phyloP scores from a whole-genome alignment of 2,113 vertebrate genomes.

The Narcine bancroftii region DNA sequence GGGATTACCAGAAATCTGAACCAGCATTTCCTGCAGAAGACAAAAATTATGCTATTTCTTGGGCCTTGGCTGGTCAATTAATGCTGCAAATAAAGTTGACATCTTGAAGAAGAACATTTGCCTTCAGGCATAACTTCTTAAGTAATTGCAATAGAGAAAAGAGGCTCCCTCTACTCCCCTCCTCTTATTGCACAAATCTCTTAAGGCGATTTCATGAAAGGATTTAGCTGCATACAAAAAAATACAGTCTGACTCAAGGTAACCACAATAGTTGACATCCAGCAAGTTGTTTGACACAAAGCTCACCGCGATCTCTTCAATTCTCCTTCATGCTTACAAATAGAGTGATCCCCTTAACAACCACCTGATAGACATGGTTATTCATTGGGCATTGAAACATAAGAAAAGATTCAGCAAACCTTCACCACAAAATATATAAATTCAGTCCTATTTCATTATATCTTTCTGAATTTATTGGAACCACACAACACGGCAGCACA shows the following conservation, averaged over 20 bases:
- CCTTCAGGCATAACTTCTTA: background rate
- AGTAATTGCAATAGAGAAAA: background rate
- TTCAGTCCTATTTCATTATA: background rate
- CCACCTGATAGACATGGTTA: background rate
- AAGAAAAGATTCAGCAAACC: background rate
- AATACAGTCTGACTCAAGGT: background rate
- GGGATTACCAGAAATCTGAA: background rate
- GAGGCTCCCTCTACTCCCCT: background rate
- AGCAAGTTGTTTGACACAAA: background rate
- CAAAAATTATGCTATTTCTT: background rate
- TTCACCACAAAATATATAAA: background rate
- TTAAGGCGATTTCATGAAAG: background rate
- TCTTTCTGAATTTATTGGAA: slow-evolving; percentile 1
- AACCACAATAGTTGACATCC: background rate
- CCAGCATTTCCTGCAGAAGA: background rate
- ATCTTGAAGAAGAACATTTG: background rate
- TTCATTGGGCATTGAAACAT: background rate
- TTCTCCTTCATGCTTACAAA: background rate
- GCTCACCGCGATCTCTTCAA: background rate
- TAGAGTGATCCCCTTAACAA: background rate
- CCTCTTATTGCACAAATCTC: background rate
- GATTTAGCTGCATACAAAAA: background rate
- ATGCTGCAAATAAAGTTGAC: background rate
- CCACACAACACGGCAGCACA: no score
- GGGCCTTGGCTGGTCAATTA: no score